Conservation (phyloP, 2,797 vertebrate genomes). For the Pogonophryne albipinna region DNA sequence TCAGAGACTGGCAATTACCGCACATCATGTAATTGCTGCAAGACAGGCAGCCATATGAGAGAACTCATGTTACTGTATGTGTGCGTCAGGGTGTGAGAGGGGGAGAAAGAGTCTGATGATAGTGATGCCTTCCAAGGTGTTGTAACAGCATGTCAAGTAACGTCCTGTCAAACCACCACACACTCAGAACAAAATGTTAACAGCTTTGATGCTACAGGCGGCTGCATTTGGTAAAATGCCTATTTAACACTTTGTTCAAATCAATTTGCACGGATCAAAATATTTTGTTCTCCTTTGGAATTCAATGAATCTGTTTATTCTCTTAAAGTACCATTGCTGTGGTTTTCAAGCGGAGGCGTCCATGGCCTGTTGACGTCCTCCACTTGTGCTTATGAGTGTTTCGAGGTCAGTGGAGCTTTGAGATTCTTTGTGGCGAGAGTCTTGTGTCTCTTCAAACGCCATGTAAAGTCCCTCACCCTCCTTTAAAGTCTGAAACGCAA, state of each 20-base stretch:
- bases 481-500: constrained; percentile 30
- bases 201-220: constrained; percentile 66
- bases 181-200: constrained; percentile 72
- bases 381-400: constrained; percentile 63
- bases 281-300: constrained; percentile 50
- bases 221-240: constrained; percentile 63
- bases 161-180: constrained; percentile 72
- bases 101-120: constrained; percentile 34
- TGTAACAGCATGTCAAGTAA: constrained; percentile 56
- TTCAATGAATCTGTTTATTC: constrained; percentile 68
- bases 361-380: constrained; percentile 65
- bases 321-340: constrained; percentile 48
- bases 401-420: constrained; percentile 70
- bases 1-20: constrained; percentile 89
- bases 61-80: constrained; percentile 77
- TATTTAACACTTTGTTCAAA: constrained; percentile 69
- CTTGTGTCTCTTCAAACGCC: constrained; percentile 61
- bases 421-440: constrained; percentile 51
- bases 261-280: constrained; percentile 71
- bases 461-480: constrained; percentile 59
- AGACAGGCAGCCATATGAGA: constrained; percentile 86
- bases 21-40: constrained; percentile 87
- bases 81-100: constrained; percentile 51
- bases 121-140: constrained; percentile 65
- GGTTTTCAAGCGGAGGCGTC: constrained; percentile 58